Evolutionary conservation across 2,888 invertebrate species (phyloP).

Genomic region (Phyllotreta cruciferae): DNA sequence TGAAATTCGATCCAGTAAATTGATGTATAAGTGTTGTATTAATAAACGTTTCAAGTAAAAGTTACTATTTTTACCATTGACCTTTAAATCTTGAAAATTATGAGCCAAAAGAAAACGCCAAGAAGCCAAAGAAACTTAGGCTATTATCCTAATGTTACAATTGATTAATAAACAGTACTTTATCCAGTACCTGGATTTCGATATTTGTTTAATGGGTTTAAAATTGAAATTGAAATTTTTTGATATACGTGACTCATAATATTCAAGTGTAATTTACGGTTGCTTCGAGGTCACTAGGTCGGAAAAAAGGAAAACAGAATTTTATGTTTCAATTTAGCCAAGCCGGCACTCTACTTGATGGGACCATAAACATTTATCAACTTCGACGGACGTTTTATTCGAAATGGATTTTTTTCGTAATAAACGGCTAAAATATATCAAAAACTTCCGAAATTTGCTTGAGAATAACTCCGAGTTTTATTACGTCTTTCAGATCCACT

Average conservation of each 20-base stretch:
- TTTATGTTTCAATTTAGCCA: constrained; percentile 7
- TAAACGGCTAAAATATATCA: constrained; percentile 6
- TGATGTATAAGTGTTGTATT: neutral
- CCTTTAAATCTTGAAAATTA: too few relatives aligned
- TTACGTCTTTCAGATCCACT: too few relatives aligned
- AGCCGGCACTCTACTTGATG: neutral
- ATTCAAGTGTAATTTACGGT: constrained; percentile 3
- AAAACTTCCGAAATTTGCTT: constrained; percentile 1
- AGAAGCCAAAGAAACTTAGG: too few relatives aligned
- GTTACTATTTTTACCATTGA: neutral
- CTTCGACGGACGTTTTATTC: constrained; percentile 3
- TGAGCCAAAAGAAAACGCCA: too few relatives aligned
- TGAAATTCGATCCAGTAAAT: constrained; percentile 1
- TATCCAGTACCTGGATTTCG: too few relatives aligned
- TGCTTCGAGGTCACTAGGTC: neutral
- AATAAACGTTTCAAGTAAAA: neutral
- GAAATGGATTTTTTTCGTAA: constrained; percentile 14
- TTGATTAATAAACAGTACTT: too few relatives aligned
- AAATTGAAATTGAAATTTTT: too few relatives aligned
- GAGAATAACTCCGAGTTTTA: neutral
- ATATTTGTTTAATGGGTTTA: too few relatives aligned
- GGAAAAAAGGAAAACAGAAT: constrained; percentile 5
- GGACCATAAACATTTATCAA: constrained; percentile 14
- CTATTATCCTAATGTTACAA: too few relatives aligned
- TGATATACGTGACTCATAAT: neutral